Conservation (phyloP, 2,113 vertebrate species). For the Myotis yumanensis region DNA sequence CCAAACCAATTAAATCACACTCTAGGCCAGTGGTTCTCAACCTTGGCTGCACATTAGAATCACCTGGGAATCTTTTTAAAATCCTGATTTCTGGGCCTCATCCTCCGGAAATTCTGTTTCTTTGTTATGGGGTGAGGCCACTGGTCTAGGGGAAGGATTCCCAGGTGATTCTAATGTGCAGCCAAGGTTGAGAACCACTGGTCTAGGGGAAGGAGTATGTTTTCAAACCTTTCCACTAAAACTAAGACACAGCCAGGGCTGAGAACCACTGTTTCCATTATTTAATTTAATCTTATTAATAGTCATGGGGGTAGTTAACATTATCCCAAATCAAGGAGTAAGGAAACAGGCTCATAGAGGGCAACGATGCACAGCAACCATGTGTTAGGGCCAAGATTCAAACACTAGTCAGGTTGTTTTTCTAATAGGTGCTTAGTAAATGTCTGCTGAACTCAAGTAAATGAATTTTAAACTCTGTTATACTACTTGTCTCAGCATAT, state of each 20-base stretch:
- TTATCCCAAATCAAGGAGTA: conserved; percentile 1
- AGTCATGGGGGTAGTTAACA: neutral
- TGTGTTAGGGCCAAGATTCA: neutral
- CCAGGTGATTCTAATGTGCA: too few relatives aligned
- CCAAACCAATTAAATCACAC: conserved; percentile 32
- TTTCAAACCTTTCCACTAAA: neutral
- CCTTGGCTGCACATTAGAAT: too few relatives aligned
- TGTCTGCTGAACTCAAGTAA: neutral
- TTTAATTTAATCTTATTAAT: conserved; percentile 13
- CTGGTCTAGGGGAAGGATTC: too few relatives aligned
- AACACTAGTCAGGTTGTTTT: neutral
- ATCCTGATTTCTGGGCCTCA: too few relatives aligned
- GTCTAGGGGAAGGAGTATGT: neutral
- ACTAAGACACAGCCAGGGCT: neutral
- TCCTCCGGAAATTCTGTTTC: too few relatives aligned
- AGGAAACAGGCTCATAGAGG: neutral
- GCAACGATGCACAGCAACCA: neutral
- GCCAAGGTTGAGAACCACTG: too few relatives aligned
- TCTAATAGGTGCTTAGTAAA: neutral
- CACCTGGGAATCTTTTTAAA: too few relatives aligned
- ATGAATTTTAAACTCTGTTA: neutral
- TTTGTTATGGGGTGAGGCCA: too few relatives aligned
- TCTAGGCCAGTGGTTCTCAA: neutral
- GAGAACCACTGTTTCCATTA: conserved; percentile 9
- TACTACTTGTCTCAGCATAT: neutral